Conservation (phyloP, 2,797 vertebrate genomes). For the Glossophaga mutica region DNA sequence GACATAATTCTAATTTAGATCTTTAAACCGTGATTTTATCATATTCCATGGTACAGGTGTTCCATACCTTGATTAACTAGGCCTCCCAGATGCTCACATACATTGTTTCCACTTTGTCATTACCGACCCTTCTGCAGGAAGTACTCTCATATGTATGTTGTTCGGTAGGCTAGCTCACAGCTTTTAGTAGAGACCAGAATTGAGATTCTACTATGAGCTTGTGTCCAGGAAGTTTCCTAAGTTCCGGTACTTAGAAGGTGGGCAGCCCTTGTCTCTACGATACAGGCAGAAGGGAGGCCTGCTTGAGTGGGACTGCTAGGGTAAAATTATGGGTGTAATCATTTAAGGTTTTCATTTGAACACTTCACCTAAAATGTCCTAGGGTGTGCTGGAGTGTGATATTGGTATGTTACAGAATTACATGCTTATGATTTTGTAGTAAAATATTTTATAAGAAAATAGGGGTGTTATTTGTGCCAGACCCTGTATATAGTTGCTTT, state of each 20-base stretch:
- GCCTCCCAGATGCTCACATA: neutral
- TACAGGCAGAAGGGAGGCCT: no score
- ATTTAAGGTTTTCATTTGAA: no score
- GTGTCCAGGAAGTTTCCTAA: neutral
- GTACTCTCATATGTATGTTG: neutral
- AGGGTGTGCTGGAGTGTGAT: no score
- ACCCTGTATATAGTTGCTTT: neutral
- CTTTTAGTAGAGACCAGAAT: neutral
- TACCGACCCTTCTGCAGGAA: neutral
- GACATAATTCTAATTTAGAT: neutral
- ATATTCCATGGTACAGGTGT: neutral
- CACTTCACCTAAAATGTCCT: no score
- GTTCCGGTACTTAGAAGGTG: neutral
- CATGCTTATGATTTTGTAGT: no score
- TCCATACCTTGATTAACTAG: neutral
- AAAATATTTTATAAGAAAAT: no score
- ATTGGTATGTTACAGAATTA: no score
- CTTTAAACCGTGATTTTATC: neutral
- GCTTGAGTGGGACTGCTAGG: no score
- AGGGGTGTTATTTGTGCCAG: no score
- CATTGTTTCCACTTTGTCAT: neutral
- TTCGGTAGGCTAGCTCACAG: neutral
- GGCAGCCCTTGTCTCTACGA: neutral
- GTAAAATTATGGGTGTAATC: no score
- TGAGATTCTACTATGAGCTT: neutral